phyloP scores from a whole-genome alignment of 1,140 invertebrate genomes.

The Drosophila arawakana region DNA sequence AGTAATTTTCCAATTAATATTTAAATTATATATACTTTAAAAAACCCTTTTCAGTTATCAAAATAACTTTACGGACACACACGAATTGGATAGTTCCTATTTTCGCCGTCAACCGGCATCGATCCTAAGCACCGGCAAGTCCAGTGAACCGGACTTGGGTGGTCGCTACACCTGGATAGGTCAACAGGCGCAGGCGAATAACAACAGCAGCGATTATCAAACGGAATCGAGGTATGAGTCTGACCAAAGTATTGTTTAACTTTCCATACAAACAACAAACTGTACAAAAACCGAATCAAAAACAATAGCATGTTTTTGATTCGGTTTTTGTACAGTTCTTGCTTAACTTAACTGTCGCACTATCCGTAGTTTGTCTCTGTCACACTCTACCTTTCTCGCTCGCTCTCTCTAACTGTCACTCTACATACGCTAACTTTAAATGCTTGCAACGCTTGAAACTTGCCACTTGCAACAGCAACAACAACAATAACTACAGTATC shows the following conservation, averaged over 20 bases:
- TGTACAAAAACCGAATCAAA: conserved; percentile 13
- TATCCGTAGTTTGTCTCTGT: conserved; percentile 60
- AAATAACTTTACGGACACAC: conserved; percentile 70
- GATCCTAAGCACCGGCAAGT: conserved; percentile 85
- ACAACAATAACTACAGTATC: conserved; percentile 27
- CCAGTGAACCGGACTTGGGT: conserved; percentile 58
- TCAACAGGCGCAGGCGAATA: conserved; percentile 43
- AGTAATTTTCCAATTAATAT: too few species aligned
- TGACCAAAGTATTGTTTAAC: neutral
- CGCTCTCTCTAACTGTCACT: conserved; percentile 29
- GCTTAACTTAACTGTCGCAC: conserved; percentile 72
- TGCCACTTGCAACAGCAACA: conserved; percentile 44
- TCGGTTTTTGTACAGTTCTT: too few species aligned
- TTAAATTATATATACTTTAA: neutral
- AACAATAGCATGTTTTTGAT: too few species aligned
- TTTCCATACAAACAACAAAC: conserved; percentile 13
- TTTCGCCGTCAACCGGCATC: conserved; percentile 91
- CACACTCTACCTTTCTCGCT: conserved; percentile 13
- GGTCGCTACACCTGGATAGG: conserved; percentile 71
- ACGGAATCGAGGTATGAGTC: conserved; percentile 67
- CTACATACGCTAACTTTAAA: conserved; percentile 24
- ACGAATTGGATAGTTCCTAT: conserved; percentile 91
- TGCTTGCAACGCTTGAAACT: conserved; percentile 57
- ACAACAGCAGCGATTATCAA: conserved; percentile 59
- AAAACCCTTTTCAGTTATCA: conserved; percentile 56